Evolutionary conservation across 2,888 invertebrate genomes (phyloP).

Genomic region (Dorcus hopei): DNA sequence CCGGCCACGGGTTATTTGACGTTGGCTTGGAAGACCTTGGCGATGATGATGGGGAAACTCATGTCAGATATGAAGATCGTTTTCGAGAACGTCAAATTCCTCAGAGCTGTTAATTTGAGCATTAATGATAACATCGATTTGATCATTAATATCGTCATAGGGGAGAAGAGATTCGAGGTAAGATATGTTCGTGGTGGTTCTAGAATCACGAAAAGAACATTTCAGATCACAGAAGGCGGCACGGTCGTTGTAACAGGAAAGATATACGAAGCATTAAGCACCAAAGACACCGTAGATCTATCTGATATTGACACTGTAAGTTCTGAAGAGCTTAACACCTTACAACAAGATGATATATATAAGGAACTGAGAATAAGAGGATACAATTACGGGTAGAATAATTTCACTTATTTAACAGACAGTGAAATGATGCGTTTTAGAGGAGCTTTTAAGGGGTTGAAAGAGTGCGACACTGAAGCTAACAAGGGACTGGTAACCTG

Average conservation of each 20-base stretch:
- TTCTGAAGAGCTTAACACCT: neutral
- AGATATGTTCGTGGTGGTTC: neutral
- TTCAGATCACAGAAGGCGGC: conserved; percentile 63
- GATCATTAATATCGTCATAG: conserved; percentile 29
- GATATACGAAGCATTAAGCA: conserved; percentile 49
- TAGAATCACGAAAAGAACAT: neutral
- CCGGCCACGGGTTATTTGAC: conserved; percentile 62
- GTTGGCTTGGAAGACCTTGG: conserved; percentile 56
- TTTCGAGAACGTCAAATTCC: conserved; percentile 60
- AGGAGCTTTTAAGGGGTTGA: conserved; percentile 30
- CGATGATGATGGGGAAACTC: conserved; percentile 43
- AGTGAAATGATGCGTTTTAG: conserved; percentile 20
- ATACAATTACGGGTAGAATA: conserved; percentile 51
- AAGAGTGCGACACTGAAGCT: conserved; percentile 30
- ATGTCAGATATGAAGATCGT: conserved; percentile 52
- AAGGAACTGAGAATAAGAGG: conserved; percentile 67
- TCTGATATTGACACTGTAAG: neutral
- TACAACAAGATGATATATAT: conserved; percentile 62
- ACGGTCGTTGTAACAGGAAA: conserved; percentile 66
- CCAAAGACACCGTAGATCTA: neutral
- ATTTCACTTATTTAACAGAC: conserved; percentile 57
- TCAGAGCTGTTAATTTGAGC: conserved; percentile 56
- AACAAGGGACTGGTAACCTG: conserved; percentile 59
- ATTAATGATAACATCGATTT: conserved; percentile 39
- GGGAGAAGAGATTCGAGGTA: conserved; percentile 38